phyloP scores from a whole-genome alignment of 2,888 invertebrate species.

The Muscina levida region DNA sequence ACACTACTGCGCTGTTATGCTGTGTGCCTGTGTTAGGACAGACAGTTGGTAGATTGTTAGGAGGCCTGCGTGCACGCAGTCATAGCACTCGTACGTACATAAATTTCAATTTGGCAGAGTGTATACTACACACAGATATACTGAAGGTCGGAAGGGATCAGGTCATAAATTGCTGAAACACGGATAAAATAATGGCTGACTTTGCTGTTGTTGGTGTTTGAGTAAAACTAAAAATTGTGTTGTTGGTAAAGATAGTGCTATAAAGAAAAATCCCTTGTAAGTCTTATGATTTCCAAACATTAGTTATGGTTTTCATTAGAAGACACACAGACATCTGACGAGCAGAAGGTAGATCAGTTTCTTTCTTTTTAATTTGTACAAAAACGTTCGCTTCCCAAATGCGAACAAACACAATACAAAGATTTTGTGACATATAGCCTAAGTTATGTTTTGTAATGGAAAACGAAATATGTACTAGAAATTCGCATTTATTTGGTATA shows the following conservation, averaged over 20 bases:
- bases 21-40: neutral
- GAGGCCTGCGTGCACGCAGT: constrained; percentile 1
- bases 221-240: neutral
- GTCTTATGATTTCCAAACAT: neutral
- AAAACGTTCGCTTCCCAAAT: neutral
- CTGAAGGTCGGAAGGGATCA: neutral
- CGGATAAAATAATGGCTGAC: constrained; percentile 10
- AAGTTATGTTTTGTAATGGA: neutral
- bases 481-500: too few relatives aligned
- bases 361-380: neutral
- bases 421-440: neutral
- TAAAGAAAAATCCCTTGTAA: constrained; percentile 13
- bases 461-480: constrained; percentile 21
- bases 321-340: constrained; percentile 14
- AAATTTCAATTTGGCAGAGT: too few relatives aligned
- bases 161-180: constrained; percentile 23
- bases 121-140: too few relatives aligned
- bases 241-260: constrained; percentile 6
- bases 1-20: neutral
- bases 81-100: too few relatives aligned
- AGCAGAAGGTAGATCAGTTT: too few relatives aligned
- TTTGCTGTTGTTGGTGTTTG: neutral
- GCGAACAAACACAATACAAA: neutral
- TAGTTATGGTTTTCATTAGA: constrained; percentile 17
- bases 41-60: constrained; percentile 3